Evolutionary conservation across 1,140 invertebrate genomes (phyloP).

Genomic region (Calycopis cecrops): DNA sequence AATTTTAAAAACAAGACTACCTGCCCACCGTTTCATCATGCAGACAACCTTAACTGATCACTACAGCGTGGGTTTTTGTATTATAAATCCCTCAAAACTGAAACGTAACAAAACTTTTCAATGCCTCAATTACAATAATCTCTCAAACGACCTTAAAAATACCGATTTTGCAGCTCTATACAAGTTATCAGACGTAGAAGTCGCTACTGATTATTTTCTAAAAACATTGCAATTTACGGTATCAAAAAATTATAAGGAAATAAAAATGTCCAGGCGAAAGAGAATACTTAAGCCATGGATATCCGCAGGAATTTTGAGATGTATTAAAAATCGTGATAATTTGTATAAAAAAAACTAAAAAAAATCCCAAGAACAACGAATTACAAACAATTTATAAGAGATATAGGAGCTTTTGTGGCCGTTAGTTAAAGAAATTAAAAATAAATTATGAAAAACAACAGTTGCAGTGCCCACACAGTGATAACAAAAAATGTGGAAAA

Average conservation of each 20-base stretch:
- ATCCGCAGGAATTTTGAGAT: conserved; percentile 21
- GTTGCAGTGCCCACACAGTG: no score
- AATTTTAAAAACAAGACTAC: conserved; percentile 17
- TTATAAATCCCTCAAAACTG: background rate
- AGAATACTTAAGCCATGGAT: conserved; percentile 23
- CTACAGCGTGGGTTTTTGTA: conserved; percentile 10
- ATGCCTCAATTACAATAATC: background rate
- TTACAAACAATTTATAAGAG: conserved; percentile 19
- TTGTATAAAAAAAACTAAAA: conserved; percentile 25
- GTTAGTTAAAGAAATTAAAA: conserved; percentile 20
- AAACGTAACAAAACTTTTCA: background rate
- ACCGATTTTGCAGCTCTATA: background rate
- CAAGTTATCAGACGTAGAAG: background rate
- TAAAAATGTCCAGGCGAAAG: conserved; percentile 3
- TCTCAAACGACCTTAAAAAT: background rate
- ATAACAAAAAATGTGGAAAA: no score
- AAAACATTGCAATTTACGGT: background rate
- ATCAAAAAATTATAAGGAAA: conserved; percentile 7
- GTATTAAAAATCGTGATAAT: conserved; percentile 22
- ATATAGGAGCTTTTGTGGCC: conserved; percentile 24
- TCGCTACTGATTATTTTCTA: background rate
- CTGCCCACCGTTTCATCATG: background rate
- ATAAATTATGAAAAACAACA: conserved; percentile 10
- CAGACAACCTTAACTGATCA: conserved; percentile 17
- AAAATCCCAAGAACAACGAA: conserved; percentile 17